A percentile compares a stretch with the other conserved stretches of the same genome.
These are phyloP conservation scores for Acleris cristana DNA, from an alignment of 2,888 invertebrate species.

Conservation along the genomic window DNA sequence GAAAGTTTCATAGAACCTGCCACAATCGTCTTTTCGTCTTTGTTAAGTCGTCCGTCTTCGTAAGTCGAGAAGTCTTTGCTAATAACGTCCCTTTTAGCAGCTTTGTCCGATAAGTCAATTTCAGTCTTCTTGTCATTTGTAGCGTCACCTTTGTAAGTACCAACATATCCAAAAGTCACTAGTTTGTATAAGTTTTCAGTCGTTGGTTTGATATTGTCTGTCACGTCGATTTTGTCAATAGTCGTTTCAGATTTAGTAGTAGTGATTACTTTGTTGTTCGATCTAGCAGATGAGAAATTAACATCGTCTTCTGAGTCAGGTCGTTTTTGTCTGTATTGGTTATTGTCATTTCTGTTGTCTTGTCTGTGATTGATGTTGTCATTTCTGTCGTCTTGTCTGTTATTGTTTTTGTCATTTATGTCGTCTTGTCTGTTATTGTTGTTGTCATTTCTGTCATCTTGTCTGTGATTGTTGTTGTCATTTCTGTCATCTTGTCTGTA, in stretches of 20 bases:
- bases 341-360: slow-evolving; percentile 64
- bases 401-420: slow-evolving; percentile 56
- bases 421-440: slow-evolving; percentile 52
- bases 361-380: slow-evolving; percentile 35
- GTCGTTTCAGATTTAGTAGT: slow-evolving; percentile 45
- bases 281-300: slow-evolving; percentile 67
- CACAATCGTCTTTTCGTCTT: slow-evolving; percentile 46
- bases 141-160: slow-evolving; percentile 69
- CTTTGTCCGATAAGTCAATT: slow-evolving; percentile 42
- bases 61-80: slow-evolving; percentile 72
- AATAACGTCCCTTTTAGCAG: slow-evolving; percentile 50
- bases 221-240: slow-evolving; percentile 47
- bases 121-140: slow-evolving; percentile 43
- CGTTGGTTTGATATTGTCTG: slow-evolving; percentile 51
- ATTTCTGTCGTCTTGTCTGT: slow-evolving; percentile 51
- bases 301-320: slow-evolving; percentile 55
- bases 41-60: slow-evolving; percentile 49
- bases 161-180: slow-evolving; percentile 78
- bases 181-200: slow-evolving; percentile 75
- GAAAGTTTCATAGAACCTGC: slow-evolving; percentile 66
- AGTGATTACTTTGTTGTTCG: slow-evolving; percentile 58
- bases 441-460: no score
- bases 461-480: no score
- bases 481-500: no score
- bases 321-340: slow-evolving; percentile 37